Base-by-base conservation (phyloP, 1,140 invertebrate species). In the Limonius californicus region DNA sequence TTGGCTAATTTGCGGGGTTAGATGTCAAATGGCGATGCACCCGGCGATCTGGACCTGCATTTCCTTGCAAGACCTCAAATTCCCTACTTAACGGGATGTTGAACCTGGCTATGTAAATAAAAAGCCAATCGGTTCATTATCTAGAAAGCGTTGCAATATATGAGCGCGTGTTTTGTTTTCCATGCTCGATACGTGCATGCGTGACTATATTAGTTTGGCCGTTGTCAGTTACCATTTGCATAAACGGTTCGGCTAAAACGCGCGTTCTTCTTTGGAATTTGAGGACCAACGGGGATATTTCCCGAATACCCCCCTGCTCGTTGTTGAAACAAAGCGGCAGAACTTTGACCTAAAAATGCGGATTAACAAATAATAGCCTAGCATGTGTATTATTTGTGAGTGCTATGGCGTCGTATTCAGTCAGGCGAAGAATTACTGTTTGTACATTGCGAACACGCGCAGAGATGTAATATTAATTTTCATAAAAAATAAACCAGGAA, bases 81-180 rank as follows among this genome's bases (percentile, higher is more conserved):
- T 19, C 45, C 16, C 45, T 19, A 50, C 45, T 50, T 50, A 50
- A 50, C 45, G 45, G 45, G 45, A 21, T 50, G n/a, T 50, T 50
- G 45, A 50, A 50, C 45, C 45, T 14, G 45, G 19, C 45, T 50
- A 18, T 6, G 45, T 21, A 50, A 50, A 50, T 50, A 21, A 50
- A 50, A 50, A 50, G 4, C 19, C 45, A 50, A 50, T 50, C 19
- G 45, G 15, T 50, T 50, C 45, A 50, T 50, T 50, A 50, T 19
- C 45, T 50, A 50, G 45, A 50, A 50, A 50, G 45, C 45, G 45
- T 50, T 50, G 45, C 45, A 50, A 50, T 50, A 50, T 50, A 50
- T 50, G 19, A 19, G 45, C 45, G 14, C 45, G 45, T 50, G 45
- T 50, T 50, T 50, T 50, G 45, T 50, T 50, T 50, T 50, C 45